These are phyloP conservation scores for Argentina silus DNA, from an alignment of 2,797 vertebrate genomes.

Conservation along the genomic window DNA sequence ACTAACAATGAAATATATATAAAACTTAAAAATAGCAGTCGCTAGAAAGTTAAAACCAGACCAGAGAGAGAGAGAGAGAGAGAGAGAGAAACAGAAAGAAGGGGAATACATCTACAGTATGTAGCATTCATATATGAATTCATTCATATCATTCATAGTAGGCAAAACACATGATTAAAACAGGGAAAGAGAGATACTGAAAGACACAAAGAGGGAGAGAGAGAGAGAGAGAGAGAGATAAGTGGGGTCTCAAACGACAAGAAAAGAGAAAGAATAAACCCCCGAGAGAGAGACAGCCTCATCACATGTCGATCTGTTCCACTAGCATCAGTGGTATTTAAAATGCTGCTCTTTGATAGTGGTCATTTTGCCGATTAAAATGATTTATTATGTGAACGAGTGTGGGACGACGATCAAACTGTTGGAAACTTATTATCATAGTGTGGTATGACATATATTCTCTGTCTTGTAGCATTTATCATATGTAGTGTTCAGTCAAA, in stretches of 20 bases:
- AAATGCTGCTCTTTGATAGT: slow-evolving; percentile 41
- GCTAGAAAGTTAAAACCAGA: too few relatives aligned
- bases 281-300: slow-evolving; percentile 26
- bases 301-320: slow-evolving; percentile 52
- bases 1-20: too few relatives aligned
- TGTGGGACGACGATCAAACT: slow-evolving; percentile 16
- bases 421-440: not conserved
- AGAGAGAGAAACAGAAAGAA: slow-evolving; percentile 11
- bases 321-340: slow-evolving; percentile 36
- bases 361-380: slow-evolving; percentile 55
- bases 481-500: not conserved
- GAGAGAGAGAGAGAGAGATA: slow-evolving; percentile 6
- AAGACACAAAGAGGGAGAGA: slow-evolving; percentile 17
- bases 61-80: too few relatives aligned
- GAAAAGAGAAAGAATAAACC: too few relatives aligned
- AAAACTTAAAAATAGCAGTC: too few relatives aligned
- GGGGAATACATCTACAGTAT: slow-evolving; percentile 6
- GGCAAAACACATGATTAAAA: too few relatives aligned
- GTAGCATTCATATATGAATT: slow-evolving; percentile 14
- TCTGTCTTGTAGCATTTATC: not conserved
- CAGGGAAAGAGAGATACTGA: too few relatives aligned
- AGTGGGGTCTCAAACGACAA: too few relatives aligned
- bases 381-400: slow-evolving; percentile 27
- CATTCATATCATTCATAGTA: slow-evolving; percentile 3
- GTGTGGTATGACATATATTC: not conserved